Evolutionary conservation across 2,113 vertebrate species (phyloP).

Genomic region (Paralichthys olivaceus): DNA sequence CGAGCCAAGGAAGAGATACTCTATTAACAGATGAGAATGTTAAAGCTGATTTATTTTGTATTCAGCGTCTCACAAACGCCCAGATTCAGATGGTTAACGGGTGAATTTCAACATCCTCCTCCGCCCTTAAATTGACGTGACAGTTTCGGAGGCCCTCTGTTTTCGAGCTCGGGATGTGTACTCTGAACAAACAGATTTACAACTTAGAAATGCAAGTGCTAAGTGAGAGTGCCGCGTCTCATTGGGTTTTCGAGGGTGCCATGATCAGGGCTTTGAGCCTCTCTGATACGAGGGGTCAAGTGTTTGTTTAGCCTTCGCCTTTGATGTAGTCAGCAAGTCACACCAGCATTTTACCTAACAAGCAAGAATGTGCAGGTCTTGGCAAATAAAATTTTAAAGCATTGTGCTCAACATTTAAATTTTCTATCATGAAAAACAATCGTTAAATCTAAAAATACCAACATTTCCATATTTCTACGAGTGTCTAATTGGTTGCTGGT

Average conservation of each 20-base stretch:
- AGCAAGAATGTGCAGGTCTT: background rate
- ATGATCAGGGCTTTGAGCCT: constrained; percentile 32
- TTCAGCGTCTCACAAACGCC: background rate
- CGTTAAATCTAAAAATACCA: constrained; percentile 6
- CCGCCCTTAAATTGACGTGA: background rate
- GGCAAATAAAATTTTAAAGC: background rate
- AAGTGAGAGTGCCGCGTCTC: constrained; percentile 54
- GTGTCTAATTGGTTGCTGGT: constrained; percentile 66
- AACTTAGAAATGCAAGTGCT: constrained; percentile 34
- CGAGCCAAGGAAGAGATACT: background rate
- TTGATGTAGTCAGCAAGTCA: background rate
- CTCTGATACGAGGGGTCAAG: constrained; percentile 28
- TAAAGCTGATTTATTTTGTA: background rate
- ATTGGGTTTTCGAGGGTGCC: constrained; percentile 29
- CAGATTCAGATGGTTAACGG: background rate
- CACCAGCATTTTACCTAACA: background rate
- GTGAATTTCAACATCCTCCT: background rate
- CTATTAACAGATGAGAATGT: background rate
- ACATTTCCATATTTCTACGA: constrained; percentile 38
- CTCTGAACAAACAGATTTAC: constrained; percentile 56
- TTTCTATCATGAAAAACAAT: background rate
- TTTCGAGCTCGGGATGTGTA: constrained; percentile 22
- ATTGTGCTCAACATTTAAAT: background rate
- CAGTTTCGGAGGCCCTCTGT: background rate
- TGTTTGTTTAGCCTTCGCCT: constrained; percentile 43